A percentile compares a stretch with the other conserved stretches of the same genome.
Evolutionary conservation across 1,140 invertebrate species (phyloP).

Genomic region (Panagrolaimus sp.): DNA sequence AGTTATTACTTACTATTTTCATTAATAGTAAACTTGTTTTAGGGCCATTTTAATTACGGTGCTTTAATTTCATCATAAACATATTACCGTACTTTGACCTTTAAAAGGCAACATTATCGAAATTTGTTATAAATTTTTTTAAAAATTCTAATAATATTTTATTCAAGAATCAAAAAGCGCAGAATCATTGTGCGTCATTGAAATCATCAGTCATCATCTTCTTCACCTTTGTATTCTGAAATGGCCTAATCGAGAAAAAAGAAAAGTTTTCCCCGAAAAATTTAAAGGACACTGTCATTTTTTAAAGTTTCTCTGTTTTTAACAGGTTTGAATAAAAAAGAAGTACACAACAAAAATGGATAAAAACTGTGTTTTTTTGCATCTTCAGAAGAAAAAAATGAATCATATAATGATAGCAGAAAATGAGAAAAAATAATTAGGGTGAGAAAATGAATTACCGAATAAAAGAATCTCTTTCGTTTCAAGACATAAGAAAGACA

Average conservation of each 20-base stretch:
- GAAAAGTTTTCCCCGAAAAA: neutral
- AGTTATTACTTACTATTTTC: too few relatives aligned
- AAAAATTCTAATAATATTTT: neutral
- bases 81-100: neutral
- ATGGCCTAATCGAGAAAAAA: neutral
- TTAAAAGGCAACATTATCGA: neutral
- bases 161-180: neutral
- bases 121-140: neutral
- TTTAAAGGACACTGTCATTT: neutral
- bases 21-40: too few relatives aligned
- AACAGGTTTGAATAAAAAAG: too few relatives aligned
- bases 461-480: neutral
- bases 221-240: neutral
- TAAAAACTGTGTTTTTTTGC: neutral
- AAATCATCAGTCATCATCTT: neutral
- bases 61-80: neutral
- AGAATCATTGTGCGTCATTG: neutral
- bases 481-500: neutral
- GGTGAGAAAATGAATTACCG: too few relatives aligned
- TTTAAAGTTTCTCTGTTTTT: neutral
- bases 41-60: too few relatives aligned
- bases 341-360: neutral
- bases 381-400: neutral
- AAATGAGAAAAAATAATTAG: neutral
- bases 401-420: neutral